These are phyloP conservation scores for Coboldia fuscipes DNA, from an alignment of 1,140 invertebrate species.

Conservation along the genomic window DNA sequence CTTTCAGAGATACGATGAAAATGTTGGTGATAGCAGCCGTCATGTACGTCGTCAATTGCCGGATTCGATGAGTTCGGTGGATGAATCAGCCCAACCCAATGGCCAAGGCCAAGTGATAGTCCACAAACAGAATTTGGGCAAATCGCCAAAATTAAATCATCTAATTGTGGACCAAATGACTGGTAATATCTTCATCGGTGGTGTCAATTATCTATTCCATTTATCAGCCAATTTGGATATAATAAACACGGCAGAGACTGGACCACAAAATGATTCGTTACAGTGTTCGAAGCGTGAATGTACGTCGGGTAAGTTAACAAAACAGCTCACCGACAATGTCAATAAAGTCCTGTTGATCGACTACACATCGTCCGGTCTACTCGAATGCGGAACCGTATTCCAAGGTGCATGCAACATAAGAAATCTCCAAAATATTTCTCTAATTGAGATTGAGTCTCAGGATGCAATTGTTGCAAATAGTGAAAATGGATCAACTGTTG, in stretches of 20 bases:
- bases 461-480: conserved; percentile 91
- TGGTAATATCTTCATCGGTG: conserved; percentile 88
- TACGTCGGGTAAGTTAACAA: conserved; percentile 40
- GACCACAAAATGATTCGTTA: conserved; percentile 72
- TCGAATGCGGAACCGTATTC: conserved; percentile 79
- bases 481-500: conserved; percentile 78
- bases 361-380: conserved; percentile 70
- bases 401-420: conserved; percentile 80
- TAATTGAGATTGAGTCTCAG: conserved; percentile 48
- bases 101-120: too few species aligned
- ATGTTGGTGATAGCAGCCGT: too few species aligned
- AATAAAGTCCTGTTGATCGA: conserved; percentile 94
- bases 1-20: too few species aligned
- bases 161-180: conserved; percentile 81
- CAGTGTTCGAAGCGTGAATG: conserved; percentile 76
- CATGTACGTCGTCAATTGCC: too few species aligned
- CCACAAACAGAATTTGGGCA: conserved; percentile 14
- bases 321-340: conserved; percentile 65
- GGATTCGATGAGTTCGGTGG: background rate
- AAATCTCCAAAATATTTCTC: conserved; percentile 72
- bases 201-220: conserved; percentile 83
- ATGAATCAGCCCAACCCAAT: background rate
- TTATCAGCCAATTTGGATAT: conserved; percentile 66
- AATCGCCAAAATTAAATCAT: conserved; percentile 44
- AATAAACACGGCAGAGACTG: conserved; percentile 58